Conservation (phyloP, 2,797 vertebrate genomes). For the Eulemur mongoz region DNA sequence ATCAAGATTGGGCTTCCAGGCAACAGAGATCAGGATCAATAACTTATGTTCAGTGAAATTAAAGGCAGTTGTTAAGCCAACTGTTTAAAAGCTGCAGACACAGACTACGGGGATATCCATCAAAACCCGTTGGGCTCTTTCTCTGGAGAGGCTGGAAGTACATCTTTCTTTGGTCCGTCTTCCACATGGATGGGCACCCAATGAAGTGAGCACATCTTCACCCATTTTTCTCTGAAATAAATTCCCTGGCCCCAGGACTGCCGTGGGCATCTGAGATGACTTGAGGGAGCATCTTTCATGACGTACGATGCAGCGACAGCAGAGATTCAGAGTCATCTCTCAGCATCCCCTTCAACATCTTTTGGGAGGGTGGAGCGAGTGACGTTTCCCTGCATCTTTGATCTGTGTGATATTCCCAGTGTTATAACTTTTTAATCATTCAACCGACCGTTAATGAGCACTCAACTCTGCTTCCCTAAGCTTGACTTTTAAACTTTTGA, state of each 20-base stretch:
- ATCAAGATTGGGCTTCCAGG: slow-evolving; percentile 84
- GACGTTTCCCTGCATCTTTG: not conserved
- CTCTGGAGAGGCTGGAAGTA: slow-evolving; percentile 79
- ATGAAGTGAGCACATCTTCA: slow-evolving; percentile 79
- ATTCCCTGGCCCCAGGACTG: slow-evolving; percentile 66
- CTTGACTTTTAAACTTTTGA: not conserved
- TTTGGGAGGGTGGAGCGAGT: not conserved
- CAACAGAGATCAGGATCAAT: slow-evolving; percentile 85
- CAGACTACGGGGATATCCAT: slow-evolving; percentile 79
- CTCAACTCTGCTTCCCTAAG: not conserved
- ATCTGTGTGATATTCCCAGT: not conserved
- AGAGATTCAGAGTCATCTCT: slow-evolving; percentile 46
- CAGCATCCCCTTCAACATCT: not conserved
- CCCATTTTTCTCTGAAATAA: slow-evolving; percentile 77
- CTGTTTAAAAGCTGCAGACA: slow-evolving; percentile 84
- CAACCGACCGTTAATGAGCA: not conserved
- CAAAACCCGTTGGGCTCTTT: slow-evolving; percentile 74
- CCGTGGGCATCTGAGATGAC: slow-evolving; percentile 57
- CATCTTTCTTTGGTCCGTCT: slow-evolving; percentile 79
- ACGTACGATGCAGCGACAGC: slow-evolving; percentile 7
- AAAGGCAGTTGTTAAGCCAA: slow-evolving; percentile 87
- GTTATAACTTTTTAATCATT: not conserved
- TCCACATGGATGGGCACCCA: slow-evolving; percentile 77
- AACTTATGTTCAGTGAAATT: slow-evolving; percentile 87
- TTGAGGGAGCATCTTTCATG: slow-evolving; percentile 56